Base-by-base conservation (phyloP, 2,888 invertebrate genomes). In the Drosophila robusta region DNA sequence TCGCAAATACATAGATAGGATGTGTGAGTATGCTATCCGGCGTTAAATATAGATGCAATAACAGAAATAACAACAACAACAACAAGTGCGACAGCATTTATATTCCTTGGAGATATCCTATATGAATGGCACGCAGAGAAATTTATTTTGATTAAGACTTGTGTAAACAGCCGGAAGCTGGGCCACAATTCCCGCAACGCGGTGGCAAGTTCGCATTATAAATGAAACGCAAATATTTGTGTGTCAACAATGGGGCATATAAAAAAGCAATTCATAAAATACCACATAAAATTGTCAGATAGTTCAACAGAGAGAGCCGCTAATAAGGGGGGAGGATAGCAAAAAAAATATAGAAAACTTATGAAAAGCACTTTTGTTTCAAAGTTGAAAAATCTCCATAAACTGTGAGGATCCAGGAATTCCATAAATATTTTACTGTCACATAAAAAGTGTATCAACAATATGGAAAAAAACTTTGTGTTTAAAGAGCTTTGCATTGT, bases 211-310 rank as follows among this genome's bases (percentile, higher is more conserved):
- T 38, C 58, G 41, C 36, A 64, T 69, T 76, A 74, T 78, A 76
- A 76, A 78, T 83, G 79, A 84, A 84, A 70, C 49, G 61, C 70
- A 87, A 80, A 84, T 84, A 84, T 87, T 77, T 72, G 84, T 71
- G 78, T 62, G 78, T 71, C 74, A 77, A 78, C 87, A 83, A 73
- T 65, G 54, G 50, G 54, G 52, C 70, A 42, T 44, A 82, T 75
- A 67, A 74, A 78, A 78, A 55, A 54, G 55, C 60, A 70, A 71
- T 78, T 69, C 78, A 73, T 66, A 70, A 67, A 61, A 47, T 47
- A 14, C 45, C 49, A 14, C 71, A 75, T 64, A 55, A 74, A 74
- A 46, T 54, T 26, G 38, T 55, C 44, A 60, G 44, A 44, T 38
- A 55, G 51, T 49, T 58, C 41, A 36, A 50, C 32, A 55, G 4